Conservation (phyloP, 2,888 invertebrate species). For the Nineta flava region DNA sequence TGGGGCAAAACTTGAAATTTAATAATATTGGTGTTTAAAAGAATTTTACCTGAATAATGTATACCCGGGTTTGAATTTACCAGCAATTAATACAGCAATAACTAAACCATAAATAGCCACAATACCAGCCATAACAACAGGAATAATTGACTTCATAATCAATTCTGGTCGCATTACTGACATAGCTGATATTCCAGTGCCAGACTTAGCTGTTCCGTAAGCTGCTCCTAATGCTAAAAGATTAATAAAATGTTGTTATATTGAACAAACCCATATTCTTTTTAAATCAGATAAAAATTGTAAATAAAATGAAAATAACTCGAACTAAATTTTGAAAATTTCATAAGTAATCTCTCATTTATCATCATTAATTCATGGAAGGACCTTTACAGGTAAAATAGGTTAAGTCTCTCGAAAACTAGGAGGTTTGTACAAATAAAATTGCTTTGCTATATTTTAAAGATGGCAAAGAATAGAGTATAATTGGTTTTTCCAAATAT, state of each 20-base stretch:
- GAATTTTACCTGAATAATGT: slow-evolving; percentile 65
- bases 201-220: slow-evolving; percentile 99
- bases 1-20: no score
- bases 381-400: no score
- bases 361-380: no score
- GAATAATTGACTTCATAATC: slow-evolving; percentile 99
- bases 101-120: slow-evolving; percentile 99
- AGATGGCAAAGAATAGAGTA: no score
- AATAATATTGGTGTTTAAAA: no score
- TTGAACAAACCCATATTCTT: no score
- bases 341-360: neutral
- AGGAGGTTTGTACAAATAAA: no score
- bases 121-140: slow-evolving; percentile 99
- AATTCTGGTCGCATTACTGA: slow-evolving; percentile 99
- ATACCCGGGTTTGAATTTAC: slow-evolving; percentile 45
- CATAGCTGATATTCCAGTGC: slow-evolving; percentile 99
- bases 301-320: no score
- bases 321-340: neutral
- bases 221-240: slow-evolving; percentile 90
- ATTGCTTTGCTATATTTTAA: no score
- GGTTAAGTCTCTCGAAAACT: no score
- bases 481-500: no score
- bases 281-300: no score
- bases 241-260: slow-evolving; percentile 13
- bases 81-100: slow-evolving; percentile 95